A percentile compares a stretch with the other conserved stretches of the same genome.
Evolutionary conservation across 2,113 vertebrate species (phyloP).

Genomic region (Anthoscopus minutus): DNA sequence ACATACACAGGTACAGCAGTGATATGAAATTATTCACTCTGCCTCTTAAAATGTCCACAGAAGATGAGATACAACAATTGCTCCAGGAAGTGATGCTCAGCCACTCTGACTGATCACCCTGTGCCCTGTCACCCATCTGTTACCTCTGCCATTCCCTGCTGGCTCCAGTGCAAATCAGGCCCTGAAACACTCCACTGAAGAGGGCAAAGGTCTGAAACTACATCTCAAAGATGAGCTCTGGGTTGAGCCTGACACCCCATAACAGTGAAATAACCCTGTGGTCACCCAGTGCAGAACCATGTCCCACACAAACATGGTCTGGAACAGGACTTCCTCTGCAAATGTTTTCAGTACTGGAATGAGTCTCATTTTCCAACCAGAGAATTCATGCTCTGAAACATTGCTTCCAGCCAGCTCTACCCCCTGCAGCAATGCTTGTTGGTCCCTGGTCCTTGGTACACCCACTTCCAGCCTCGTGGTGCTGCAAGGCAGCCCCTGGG

Average conservation of each 20-base stretch:
- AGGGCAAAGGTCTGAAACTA: neutral
- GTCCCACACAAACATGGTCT: rapidly evolving
- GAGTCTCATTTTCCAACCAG: neutral
- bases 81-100: neutral
- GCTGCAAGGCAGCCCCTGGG: neutral
- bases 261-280: neutral
- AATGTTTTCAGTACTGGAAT: neutral
- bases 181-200: neutral
- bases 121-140: neutral
- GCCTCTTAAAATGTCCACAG: neutral
- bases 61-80: neutral
- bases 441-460: neutral
- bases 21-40: neutral
- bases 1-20: neutral
- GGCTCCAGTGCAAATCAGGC: neutral
- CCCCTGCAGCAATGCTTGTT: rapidly evolving
- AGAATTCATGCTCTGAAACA: neutral
- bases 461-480: rapidly evolving
- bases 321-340: neutral
- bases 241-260: neutral
- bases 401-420: neutral
- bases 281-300: rapidly evolving
- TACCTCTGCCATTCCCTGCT: neutral
- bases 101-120: neutral
- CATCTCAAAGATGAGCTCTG: neutral